phyloP scores from a whole-genome alignment of 1,140 invertebrate species.

The Euborellia annulipes region DNA sequence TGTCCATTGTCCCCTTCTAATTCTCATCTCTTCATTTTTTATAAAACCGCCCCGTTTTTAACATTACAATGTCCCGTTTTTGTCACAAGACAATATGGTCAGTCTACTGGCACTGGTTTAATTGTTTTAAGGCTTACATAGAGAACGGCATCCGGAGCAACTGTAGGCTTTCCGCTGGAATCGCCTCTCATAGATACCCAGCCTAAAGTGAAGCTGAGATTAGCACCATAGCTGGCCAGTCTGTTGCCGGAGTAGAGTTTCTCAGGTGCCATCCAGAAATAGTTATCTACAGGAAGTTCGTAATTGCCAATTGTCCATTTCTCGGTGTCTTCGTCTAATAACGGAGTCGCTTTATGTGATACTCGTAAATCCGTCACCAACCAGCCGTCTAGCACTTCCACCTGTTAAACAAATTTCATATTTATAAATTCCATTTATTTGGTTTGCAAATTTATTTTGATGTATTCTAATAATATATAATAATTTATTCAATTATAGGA shows the following conservation, averaged over 20 bases:
- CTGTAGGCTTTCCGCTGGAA: slow-evolving; percentile 68
- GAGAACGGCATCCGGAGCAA: slow-evolving; percentile 70
- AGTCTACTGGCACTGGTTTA: no score
- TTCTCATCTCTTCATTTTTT: no score
- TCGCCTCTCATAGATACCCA: slow-evolving; percentile 81
- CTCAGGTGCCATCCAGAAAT: slow-evolving; percentile 78
- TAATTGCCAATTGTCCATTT: slow-evolving; percentile 41
- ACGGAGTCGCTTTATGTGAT: slow-evolving; percentile 30
- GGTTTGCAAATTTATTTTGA: no score
- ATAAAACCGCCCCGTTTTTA: no score
- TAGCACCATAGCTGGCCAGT: slow-evolving; percentile 69
- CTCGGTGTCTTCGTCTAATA: slow-evolving; percentile 34
- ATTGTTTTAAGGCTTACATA: slow-evolving; percentile 51
- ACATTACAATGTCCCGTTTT: no score
- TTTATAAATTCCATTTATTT: no score
- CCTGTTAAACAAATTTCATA: background rate
- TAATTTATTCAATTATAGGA: no score
- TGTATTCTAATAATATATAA: no score
- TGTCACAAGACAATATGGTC: no score
- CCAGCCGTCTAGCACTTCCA: slow-evolving; percentile 31
- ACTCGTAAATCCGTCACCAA: slow-evolving; percentile 42
- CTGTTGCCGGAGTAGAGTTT: slow-evolving; percentile 53
- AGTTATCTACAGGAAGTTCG: slow-evolving; percentile 53
- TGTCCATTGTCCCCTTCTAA: no score
- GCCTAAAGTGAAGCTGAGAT: slow-evolving; percentile 54